phyloP scores from a whole-genome alignment of 2,113 vertebrate genomes.

The Cathartes aura region DNA sequence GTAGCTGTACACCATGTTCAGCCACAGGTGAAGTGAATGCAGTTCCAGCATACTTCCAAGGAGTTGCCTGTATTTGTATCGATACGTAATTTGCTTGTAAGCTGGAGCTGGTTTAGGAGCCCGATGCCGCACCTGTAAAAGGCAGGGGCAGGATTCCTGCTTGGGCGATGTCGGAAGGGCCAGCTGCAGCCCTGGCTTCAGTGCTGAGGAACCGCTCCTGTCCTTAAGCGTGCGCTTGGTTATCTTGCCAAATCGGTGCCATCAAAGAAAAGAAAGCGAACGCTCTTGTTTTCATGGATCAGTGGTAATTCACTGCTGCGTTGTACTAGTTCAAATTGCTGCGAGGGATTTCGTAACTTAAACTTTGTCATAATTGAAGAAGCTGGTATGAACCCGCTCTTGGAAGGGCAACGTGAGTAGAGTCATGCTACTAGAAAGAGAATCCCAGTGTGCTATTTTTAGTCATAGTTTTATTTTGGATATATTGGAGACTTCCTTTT shows the following conservation, averaged over 20 bases:
- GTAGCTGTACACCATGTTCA: accelerated
- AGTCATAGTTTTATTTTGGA: not conserved
- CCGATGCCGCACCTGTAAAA: too few species aligned
- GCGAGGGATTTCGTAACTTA: not conserved
- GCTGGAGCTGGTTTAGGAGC: not conserved
- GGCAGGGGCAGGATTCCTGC: not conserved
- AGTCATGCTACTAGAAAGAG: not conserved
- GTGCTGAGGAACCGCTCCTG: too few species aligned
- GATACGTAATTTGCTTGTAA: accelerated
- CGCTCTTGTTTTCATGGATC: not conserved
- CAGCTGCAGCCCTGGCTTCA: not conserved
- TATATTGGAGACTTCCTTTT: not conserved
- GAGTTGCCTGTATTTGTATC: not conserved
- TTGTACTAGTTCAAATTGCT: accelerated
- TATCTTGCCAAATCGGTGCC: not conserved
- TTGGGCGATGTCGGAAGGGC: not conserved
- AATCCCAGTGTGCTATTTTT: accelerated
- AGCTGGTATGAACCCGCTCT: not conserved
- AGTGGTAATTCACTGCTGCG: too few species aligned
- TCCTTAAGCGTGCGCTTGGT: too few species aligned
- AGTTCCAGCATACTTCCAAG: not conserved
- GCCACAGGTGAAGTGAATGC: not conserved
- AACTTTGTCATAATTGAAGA: not conserved
- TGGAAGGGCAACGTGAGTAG: accelerated
- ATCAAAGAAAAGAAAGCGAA: not conserved